Evolutionary conservation across 2,888 invertebrate species (phyloP).

Genomic region (Dynastes maya): DNA sequence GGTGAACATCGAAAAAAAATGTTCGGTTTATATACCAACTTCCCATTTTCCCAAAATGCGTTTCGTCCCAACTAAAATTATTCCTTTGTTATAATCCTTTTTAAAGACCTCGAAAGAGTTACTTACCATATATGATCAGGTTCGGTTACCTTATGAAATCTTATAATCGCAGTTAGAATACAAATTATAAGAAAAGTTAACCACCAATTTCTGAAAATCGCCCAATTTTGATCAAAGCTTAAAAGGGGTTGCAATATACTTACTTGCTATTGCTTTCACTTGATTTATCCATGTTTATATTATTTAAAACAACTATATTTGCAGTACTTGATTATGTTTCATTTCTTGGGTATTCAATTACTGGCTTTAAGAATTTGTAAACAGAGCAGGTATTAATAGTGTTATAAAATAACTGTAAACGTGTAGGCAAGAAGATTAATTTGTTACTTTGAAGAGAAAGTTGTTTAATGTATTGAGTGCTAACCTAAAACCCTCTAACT

Average conservation of each 20-base stretch:
- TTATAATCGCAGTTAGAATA: constrained; percentile 80
- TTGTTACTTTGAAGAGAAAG: neutral
- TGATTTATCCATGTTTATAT: neutral
- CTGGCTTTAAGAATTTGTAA: neutral
- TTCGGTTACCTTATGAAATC: constrained; percentile 91
- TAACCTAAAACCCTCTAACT: too few relatives aligned
- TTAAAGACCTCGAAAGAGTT: neutral
- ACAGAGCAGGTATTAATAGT: neutral
- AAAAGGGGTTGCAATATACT: neutral
- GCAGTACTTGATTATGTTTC: neutral
- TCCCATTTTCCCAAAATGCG: constrained; percentile 99
- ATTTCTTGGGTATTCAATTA: neutral
- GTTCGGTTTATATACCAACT: constrained; percentile 98
- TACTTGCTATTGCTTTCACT: constrained; percentile 20
- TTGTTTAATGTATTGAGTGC: neutral
- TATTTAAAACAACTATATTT: neutral
- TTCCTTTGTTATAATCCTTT: constrained; percentile 33
- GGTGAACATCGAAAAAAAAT: constrained; percentile 98
- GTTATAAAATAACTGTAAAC: constrained; percentile 8
- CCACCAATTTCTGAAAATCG: constrained; percentile 76
- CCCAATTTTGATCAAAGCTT: neutral
- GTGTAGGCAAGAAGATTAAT: too few relatives aligned
- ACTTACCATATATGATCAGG: constrained; percentile 95
- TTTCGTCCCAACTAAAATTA: constrained; percentile 92
- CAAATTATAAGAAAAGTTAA: constrained; percentile 77